These are phyloP conservation scores for Toxostoma redivivum DNA, from an alignment of 2,113 vertebrate species.

Conservation along the genomic window DNA sequence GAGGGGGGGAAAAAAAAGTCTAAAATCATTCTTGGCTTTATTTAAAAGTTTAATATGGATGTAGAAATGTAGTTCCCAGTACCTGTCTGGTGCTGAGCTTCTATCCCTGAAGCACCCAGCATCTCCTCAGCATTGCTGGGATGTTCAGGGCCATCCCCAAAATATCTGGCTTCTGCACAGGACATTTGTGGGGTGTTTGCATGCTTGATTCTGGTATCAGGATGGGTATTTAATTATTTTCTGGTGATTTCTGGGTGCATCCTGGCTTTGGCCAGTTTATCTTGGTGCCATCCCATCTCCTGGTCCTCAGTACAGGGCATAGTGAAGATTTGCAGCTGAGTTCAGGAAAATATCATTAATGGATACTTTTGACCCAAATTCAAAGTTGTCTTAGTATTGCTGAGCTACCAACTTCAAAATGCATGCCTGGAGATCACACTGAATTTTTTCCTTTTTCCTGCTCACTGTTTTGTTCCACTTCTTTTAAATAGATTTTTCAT, in stretches of 20 bases:
- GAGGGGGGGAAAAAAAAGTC: no score
- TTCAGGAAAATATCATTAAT: background rate
- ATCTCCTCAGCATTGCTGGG: background rate
- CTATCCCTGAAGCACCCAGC: background rate
- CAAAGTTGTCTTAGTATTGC: background rate
- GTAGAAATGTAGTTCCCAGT: background rate
- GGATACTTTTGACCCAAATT: background rate
- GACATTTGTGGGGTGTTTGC: accelerated
- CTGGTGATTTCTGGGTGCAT: accelerated
- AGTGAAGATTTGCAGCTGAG: background rate
- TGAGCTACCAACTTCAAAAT: background rate
- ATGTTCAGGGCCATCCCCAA: no score
- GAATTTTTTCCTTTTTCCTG: background rate
- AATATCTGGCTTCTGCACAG: background rate
- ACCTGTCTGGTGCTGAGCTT: background rate
- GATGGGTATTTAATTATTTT: background rate
- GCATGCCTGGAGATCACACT: background rate
- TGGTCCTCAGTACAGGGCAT: accelerated
- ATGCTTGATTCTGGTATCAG: background rate
- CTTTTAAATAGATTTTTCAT: background rate
- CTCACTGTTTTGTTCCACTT: background rate
- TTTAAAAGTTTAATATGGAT: background rate
- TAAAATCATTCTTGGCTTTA: background rate
- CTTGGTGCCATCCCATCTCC: accelerated
- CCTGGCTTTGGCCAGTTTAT: background rate